These are phyloP conservation scores for Drepana falcataria DNA, from an alignment of 2,888 invertebrate genomes.

Conservation along the genomic window DNA sequence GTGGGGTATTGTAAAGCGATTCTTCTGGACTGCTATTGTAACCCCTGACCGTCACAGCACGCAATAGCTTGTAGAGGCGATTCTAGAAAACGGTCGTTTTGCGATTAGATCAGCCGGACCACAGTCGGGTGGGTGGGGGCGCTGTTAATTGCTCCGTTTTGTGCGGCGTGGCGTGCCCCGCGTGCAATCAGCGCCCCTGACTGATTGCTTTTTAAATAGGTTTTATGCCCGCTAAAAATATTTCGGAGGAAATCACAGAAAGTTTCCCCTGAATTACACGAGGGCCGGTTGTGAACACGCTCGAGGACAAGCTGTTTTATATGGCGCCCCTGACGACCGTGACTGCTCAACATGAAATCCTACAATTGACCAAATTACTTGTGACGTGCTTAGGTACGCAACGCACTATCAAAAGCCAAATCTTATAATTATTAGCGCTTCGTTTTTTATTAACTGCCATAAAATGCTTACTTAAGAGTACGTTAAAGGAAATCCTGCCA, in stretches of 20 bases:
- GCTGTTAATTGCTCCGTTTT: slow-evolving; percentile 78
- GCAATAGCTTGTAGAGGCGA: slow-evolving; percentile 74
- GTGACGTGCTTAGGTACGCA: slow-evolving; percentile 7
- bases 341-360: slow-evolving; percentile 26
- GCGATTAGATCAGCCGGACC: slow-evolving; percentile 70
- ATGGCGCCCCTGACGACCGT: slow-evolving; percentile 40
- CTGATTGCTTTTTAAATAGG: slow-evolving; percentile 80
- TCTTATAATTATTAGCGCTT: neutral
- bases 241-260: slow-evolving; percentile 67
- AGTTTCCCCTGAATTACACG: slow-evolving; percentile 43
- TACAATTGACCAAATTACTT: slow-evolving; percentile 19
- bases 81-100: slow-evolving; percentile 79
- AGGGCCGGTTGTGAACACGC: slow-evolving; percentile 48
- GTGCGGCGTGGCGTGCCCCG: slow-evolving; percentile 74
- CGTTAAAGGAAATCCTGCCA: neutral
- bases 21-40: slow-evolving; percentile 3
- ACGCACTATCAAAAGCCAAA: neutral
- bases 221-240: slow-evolving; percentile 75
- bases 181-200: slow-evolving; percentile 75
- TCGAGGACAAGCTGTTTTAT: slow-evolving; percentile 51
- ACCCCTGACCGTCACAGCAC: slow-evolving; percentile 45
- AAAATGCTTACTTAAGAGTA: neutral
- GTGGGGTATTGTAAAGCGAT: neutral
- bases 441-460: neutral
- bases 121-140: slow-evolving; percentile 45